Evolutionary conservation across 2,113 vertebrate genomes (phyloP), one percentile per base, ranked within the genome.

Genomic region (Zosterops lateralis): DNA sequence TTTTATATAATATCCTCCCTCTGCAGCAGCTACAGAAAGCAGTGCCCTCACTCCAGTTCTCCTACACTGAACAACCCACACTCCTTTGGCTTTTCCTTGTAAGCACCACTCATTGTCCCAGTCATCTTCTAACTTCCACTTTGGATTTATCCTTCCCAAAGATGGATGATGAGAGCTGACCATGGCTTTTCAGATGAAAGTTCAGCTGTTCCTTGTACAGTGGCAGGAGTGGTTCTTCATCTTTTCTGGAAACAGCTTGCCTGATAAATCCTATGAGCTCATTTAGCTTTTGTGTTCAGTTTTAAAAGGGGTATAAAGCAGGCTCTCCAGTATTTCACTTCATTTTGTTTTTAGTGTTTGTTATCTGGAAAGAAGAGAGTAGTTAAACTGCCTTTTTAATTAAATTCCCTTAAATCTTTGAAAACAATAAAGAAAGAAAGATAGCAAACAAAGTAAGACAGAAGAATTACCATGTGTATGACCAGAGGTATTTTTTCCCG

Each of bases 321-420:
- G 17, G 38, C 92, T 86, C 72, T 94, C 79, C 75, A 75, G 17
- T 81, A 87, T 94, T 91, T 92, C 92, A 95, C 92, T 94, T 92
- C 72, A 88, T 83, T 93, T 94, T 93, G 70, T 94, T 82, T 92
- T 92, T 64, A 93, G 34, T 90, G 85, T 88, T 92, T 95, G 92
- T 71, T 93, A 90, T 95, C 67, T 90, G 90, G 82, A 91, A 92
- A 95, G 83, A 92, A 95, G 72, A 90, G 85, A 61, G 79, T 77
- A 83, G 92, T 94, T 92, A 95, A 96, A 96, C 75, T 90, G 95
- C 92, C 88, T 95, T 93, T 95, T 96, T 93, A 96, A 96, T 96
- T 96, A 96, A 96, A 92, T 90, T 94, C 93, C 85, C 86, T 94
- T 96, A 96, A 96, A 95, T 95, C 92, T 94, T 34, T 74, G 85